Evolutionary conservation across 2,888 invertebrate genomes (phyloP), one percentile per base, ranked within the genome.

Genomic region (Rosalia funebris): DNA sequence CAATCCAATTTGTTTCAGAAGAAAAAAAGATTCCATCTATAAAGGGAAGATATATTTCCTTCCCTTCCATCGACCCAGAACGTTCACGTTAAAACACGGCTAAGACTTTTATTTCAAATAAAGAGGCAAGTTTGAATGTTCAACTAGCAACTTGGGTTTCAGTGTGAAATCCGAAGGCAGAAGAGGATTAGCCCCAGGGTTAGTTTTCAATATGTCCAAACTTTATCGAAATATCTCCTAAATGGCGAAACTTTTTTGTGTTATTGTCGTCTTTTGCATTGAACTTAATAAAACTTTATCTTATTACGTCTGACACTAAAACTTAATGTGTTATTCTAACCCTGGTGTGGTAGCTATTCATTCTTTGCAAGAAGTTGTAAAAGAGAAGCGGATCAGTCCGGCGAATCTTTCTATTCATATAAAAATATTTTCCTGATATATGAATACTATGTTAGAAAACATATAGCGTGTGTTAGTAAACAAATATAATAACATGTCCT

Each of bases 161-260:
- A 25, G 12, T 50, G 39, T 25, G 11, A 20, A 20, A n/a, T 57
- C 25, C 12, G 14, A 44, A 12, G 17, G 42, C 36, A 44, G 39
- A 20, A 44, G 46, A 48, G 42, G 42, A 47, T 60, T 55, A 17
- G 60, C 62, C 60, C n/a, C 32, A 50, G 62, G 65, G 60, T 60
- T 54, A 53, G 53, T 53, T 45, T 48, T 46, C 62, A 50, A 65
- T 65, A 58, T 56, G 60, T 60, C 37, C 54, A 60, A 59, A 60
- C 61, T 62, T 55, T 50, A 47, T 47, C 50, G 50, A 57, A 68
- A 60, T 60, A 60, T 61, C 54, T 56, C 56, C 52, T 58, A 61
- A 63, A 63, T 60, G 56, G 60, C 36, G 32, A 63, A 67, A 67
- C 58, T 63, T 67, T n/a, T 54, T 62, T 64, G 48, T 57, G 46